Conservation (phyloP, 2,797 vertebrate species). For the Bovichtus variegatus region DNA sequence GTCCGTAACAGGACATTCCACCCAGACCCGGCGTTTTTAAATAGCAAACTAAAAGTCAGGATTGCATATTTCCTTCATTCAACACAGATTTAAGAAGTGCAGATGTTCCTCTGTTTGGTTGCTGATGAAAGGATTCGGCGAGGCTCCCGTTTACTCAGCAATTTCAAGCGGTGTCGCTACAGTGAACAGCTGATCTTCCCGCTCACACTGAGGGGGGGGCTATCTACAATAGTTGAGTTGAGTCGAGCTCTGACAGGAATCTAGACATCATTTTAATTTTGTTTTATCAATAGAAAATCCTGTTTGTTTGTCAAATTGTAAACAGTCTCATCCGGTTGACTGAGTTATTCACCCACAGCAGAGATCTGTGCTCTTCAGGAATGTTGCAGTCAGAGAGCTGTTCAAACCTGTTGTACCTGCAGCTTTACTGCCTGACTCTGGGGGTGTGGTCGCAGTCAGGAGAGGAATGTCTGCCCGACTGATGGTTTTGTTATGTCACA, state of each 20-base stretch:
- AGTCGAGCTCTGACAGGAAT: slow-evolving; percentile 7
- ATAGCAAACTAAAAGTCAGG: no score
- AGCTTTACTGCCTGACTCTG: neutral
- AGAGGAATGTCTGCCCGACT: neutral
- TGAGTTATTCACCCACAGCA: neutral
- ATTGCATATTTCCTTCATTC: no score
- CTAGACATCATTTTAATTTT: neutral
- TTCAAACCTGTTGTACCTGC: slow-evolving; percentile 50
- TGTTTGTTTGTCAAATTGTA: neutral
- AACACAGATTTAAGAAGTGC: no score
- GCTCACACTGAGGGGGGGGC: no score
- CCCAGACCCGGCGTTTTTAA: no score
- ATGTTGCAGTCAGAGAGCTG: slow-evolving; percentile 20
- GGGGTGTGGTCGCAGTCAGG: slow-evolving; percentile 29
- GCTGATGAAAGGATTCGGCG: no score
- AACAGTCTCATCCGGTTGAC: neutral
- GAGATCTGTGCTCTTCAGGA: neutral
- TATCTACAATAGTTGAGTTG: no score
- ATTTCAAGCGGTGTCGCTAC: no score
- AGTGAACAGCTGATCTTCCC: no score
- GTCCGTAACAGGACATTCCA: no score
- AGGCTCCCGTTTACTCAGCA: no score
- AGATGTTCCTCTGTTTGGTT: no score
- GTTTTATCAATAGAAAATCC: neutral
- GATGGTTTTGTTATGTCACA: slow-evolving; percentile 10